These are phyloP conservation scores for Trachurus trachurus DNA, from an alignment of 2,797 vertebrate species.

Conservation along the genomic window DNA sequence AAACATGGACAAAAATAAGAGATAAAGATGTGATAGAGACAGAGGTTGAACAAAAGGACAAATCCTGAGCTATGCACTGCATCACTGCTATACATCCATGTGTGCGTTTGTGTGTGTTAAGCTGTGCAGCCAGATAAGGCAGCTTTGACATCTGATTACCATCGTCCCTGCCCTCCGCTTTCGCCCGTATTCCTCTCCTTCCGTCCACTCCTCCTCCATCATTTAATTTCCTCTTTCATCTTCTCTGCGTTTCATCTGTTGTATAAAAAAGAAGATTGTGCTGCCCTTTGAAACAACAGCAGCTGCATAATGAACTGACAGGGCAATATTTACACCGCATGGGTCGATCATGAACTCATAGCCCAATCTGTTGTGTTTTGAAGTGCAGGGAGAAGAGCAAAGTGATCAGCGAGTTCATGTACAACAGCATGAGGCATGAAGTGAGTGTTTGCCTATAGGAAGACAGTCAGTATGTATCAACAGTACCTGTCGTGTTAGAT, in stretches of 20 bases:
- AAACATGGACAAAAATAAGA: neutral
- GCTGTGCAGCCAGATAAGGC: slow-evolving; percentile 15
- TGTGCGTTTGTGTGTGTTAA: neutral
- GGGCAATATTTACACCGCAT: slow-evolving; percentile 30
- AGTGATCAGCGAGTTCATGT: slow-evolving; percentile 14
- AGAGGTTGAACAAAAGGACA: slow-evolving; percentile 25
- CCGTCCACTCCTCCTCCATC: slow-evolving; percentile 21
- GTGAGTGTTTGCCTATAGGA: no score
- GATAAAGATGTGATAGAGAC: neutral
- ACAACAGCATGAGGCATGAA: neutral
- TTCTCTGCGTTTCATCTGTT: slow-evolving; percentile 33
- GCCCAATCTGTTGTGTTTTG: slow-evolving; percentile 7
- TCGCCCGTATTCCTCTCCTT: slow-evolving; percentile 22
- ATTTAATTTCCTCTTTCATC: slow-evolving; percentile 49
- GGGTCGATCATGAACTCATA: slow-evolving; percentile 17
- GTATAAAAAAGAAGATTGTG: neutral
- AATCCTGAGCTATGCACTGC: slow-evolving; percentile 11
- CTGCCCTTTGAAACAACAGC: slow-evolving; percentile 52
- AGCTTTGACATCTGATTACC: slow-evolving; percentile 47
- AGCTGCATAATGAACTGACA: slow-evolving; percentile 58
- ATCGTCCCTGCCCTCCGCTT: slow-evolving; percentile 18
- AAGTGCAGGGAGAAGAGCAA: slow-evolving; percentile 11
- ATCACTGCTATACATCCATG: neutral
- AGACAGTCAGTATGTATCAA: no score
- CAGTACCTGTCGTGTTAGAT: no score